Evolutionary conservation across 2,113 vertebrate species (phyloP), one percentile per base, ranked within the genome.

Genomic region (Peromyscus californicus): DNA sequence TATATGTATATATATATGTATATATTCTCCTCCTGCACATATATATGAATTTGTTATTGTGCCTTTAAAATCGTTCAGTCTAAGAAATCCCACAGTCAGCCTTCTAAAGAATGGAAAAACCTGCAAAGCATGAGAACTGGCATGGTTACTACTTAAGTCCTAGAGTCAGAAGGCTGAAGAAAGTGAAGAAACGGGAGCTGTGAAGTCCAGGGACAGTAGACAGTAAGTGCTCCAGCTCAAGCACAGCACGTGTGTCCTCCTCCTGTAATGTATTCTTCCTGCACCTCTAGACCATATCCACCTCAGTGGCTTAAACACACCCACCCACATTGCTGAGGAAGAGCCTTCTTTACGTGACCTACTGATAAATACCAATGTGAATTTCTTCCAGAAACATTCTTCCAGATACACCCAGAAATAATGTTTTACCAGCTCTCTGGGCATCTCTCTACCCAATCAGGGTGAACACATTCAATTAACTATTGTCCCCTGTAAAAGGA

Each of bases 391-490:
- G 63, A 90, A 72, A 63, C 54, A 72, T 16, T 12, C 36, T 86
- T 17, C 61, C 54, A 80, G 15, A 51, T 16, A 36, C 24, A 57
- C 9, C 22, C 12, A 31, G 17, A 93, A 90, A 80, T 26, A 51
- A 85, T 87, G 29, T 80, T 91, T 94, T 57, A 54, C 29, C 51
- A 63, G 39, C 48, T 85, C 29, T 86, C 92, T 80, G 80, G 45
- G 42, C 15, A 54, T 79, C 79, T 42, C 80, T 11, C 84, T 65
- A 91, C 11, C 21, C 5, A 74, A 7, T 80, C 45, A 87, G 3
- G 3, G 3, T 45, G 33, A 45, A 72, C 42, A 70, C 16, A 15
- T 39, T 31, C 84, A 75, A 22, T 69, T 45, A 89, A 83, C 10
- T 31, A 59, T 83, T 31, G 17, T 45, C 24, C 2, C 15, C 11